Evolutionary conservation across 2,113 vertebrate species (phyloP).

Genomic region (Verasper variegatus): DNA sequence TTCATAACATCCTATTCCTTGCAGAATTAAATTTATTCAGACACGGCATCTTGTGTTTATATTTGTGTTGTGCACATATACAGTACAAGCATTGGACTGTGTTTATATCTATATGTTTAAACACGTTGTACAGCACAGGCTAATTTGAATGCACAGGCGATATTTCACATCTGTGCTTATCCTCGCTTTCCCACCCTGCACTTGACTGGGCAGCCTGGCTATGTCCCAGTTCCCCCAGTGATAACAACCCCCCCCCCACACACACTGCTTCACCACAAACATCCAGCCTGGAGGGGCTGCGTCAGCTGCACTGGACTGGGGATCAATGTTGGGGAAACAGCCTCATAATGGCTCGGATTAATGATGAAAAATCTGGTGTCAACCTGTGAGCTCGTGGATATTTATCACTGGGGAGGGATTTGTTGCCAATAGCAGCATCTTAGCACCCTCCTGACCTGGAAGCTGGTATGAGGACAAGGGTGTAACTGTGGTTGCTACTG

Average conservation of each 20-base stretch:
- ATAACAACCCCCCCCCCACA: slow-evolving; percentile 61
- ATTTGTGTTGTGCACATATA: slow-evolving; percentile 11
- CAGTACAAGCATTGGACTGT: slow-evolving; percentile 1
- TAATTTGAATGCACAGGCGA: slow-evolving; percentile 44
- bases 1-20: slow-evolving; percentile 27
- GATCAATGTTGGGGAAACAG: slow-evolving; percentile 93
- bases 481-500: slow-evolving; percentile 62
- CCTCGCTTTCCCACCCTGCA: slow-evolving; percentile 28
- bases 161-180: slow-evolving; percentile 58
- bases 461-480: slow-evolving; percentile 72
- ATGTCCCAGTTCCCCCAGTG: slow-evolving; percentile 58
- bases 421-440: slow-evolving; percentile 83
- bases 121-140: background rate
- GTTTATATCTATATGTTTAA: slow-evolving; percentile 31
- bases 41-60: slow-evolving; percentile 37
- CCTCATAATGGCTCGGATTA: slow-evolving; percentile 94
- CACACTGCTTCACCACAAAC: background rate
- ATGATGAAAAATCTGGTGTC: slow-evolving; percentile 99
- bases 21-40: slow-evolving; percentile 18
- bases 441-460: slow-evolving; percentile 76
- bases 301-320: slow-evolving; percentile 82
- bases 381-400: slow-evolving; percentile 86
- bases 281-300: slow-evolving; percentile 88
- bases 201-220: slow-evolving; percentile 46
- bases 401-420: slow-evolving; percentile 89